Evolutionary conservation across 2,113 vertebrate species (phyloP).

Genomic region (Ictidomys tridecemlineatus): DNA sequence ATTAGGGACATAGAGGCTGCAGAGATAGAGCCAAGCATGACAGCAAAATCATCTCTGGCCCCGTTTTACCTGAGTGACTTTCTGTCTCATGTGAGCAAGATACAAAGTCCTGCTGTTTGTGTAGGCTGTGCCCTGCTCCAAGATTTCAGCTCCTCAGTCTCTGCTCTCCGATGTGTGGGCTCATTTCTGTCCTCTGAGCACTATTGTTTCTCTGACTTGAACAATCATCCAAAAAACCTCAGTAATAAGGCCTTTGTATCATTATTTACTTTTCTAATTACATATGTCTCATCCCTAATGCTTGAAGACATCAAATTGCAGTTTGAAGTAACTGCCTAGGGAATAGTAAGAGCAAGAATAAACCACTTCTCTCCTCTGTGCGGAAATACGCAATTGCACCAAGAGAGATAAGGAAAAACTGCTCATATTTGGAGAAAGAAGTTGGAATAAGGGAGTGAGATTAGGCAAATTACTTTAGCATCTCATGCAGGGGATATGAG

Average conservation of each 20-base stretch:
- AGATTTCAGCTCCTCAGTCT: conserved; percentile 59
- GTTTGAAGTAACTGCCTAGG: conserved; percentile 49
- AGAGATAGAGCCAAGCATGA: background rate
- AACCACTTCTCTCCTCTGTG: conserved; percentile 57
- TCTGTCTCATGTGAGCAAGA: conserved; percentile 15
- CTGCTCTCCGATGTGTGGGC: conserved; percentile 25
- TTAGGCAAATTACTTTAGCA: background rate
- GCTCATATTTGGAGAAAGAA: conserved; percentile 60
- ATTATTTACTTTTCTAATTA: conserved; percentile 74
- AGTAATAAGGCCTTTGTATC: conserved; percentile 58
- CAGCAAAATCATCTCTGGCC: background rate
- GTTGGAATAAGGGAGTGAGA: conserved; percentile 35
- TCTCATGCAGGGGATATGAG: conserved; percentile 1
- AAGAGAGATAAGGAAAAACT: conserved; percentile 44
- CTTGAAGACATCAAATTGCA: conserved; percentile 62
- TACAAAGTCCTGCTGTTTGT: conserved; percentile 42
- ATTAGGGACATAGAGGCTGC: background rate
- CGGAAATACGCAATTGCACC: conserved; percentile 55
- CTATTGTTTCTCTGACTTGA: conserved; percentile 70
- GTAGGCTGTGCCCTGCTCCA: conserved; percentile 52
- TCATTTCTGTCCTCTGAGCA: conserved; percentile 54
- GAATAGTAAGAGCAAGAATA: conserved; percentile 45
- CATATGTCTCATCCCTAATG: conserved; percentile 33
- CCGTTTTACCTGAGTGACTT: background rate
- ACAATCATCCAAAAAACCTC: conserved; percentile 60